These are phyloP conservation scores for Esox masquinongy DNA, from an alignment of 2,797 vertebrate species.

Conservation along the genomic window DNA sequence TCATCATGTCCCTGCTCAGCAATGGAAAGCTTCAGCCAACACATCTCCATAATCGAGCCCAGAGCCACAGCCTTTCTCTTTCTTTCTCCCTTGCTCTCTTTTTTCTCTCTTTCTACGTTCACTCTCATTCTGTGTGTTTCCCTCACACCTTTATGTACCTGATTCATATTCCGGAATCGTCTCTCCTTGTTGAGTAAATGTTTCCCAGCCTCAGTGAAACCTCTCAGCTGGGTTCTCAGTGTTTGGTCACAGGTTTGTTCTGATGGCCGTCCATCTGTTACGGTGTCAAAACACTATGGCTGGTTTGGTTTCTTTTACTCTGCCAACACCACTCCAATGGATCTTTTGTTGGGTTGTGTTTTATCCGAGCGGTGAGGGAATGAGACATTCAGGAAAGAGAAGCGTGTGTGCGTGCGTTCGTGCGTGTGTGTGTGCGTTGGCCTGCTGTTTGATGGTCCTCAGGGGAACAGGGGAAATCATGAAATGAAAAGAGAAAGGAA, in stretches of 20 bases:
- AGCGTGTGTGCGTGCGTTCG: conserved; percentile 25
- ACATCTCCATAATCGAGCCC: not conserved
- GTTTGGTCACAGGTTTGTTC: not conserved
- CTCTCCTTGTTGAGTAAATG: not conserved
- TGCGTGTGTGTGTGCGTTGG: conserved; percentile 19
- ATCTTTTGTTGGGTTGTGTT: conserved; percentile 37
- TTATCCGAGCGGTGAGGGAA: conserved; percentile 53
- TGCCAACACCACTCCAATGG: conserved; percentile 30
- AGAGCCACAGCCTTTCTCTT: not conserved
- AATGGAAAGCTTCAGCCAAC: not conserved
- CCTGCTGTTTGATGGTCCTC: conserved; percentile 51
- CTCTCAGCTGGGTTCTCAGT: not conserved
- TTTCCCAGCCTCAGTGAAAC: not conserved
- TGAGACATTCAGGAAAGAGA: conserved; percentile 56
- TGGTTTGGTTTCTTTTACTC: not conserved
- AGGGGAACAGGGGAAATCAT: conserved; percentile 33
- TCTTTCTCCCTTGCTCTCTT: not conserved
- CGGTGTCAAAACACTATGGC: not conserved
- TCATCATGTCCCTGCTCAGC: not conserved
- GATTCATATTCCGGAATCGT: not conserved
- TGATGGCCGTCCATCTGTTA: not conserved
- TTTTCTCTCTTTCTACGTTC: not conserved
- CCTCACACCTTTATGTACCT: not conserved
- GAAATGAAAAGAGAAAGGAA: not conserved
- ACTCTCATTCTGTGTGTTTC: not conserved